phyloP scores from a whole-genome alignment of 1,140 invertebrate genomes.

The Homalodisca vitripennis region DNA sequence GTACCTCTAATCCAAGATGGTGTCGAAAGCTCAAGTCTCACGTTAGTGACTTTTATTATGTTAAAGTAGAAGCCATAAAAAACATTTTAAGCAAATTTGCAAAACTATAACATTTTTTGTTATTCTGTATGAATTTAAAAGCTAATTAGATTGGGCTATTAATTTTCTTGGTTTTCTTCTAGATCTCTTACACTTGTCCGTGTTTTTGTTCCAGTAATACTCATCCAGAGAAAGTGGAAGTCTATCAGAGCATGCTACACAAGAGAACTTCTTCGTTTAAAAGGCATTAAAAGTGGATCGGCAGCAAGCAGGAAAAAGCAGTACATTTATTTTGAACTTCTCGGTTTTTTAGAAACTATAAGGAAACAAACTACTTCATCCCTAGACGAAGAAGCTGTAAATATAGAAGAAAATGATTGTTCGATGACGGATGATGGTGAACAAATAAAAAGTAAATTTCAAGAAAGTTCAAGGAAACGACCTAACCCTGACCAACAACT shows the following conservation, averaged over 20 bases:
- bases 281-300: conserved; percentile 13
- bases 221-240: conserved; percentile 24
- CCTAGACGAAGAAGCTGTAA: conserved; percentile 17
- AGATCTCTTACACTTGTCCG: not conserved
- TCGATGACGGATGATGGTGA: conserved; percentile 19
- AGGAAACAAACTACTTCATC: conserved; percentile 13
- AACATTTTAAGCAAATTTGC: not conserved
- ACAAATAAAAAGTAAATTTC: conserved; percentile 12
- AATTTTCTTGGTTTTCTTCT: conserved; percentile 21
- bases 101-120: not conserved
- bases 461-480: conserved; percentile 12
- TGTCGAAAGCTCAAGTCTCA: not conserved
- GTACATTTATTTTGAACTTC: conserved; percentile 19
- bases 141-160: not conserved
- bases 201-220: conserved; percentile 8
- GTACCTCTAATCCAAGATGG: not conserved
- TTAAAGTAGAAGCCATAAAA: not conserved
- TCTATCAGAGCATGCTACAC: conserved; percentile 4
- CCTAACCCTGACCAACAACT: conserved; percentile 19
- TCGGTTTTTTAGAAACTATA: conserved; percentile 20
- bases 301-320: conserved; percentile 24
- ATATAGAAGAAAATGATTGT: conserved; percentile 13
- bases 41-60: not conserved
- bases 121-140: not conserved
- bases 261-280: conserved; percentile 4